These are phyloP conservation scores for Heliothis virescens DNA, from an alignment of 1,140 invertebrate species.

Conservation along the genomic window DNA sequence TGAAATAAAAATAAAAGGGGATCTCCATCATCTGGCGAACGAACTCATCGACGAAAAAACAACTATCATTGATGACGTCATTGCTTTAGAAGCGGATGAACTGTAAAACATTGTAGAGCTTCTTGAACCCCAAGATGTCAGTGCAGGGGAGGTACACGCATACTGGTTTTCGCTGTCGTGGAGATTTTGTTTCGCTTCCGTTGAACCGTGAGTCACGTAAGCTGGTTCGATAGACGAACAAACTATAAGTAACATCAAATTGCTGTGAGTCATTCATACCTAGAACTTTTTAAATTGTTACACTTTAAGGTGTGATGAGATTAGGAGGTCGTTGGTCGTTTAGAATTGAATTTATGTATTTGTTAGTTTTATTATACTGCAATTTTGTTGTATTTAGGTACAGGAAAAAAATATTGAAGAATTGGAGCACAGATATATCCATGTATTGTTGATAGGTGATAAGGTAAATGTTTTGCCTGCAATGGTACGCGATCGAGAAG, in stretches of 20 bases:
- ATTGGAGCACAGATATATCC: no score
- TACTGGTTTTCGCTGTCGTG: slow-evolving; percentile 51
- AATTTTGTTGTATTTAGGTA: background rate
- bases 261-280: slow-evolving; percentile 47
- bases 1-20: slow-evolving; percentile 51
- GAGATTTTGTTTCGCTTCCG: slow-evolving; percentile 57
- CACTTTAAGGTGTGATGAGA: slow-evolving; percentile 36
- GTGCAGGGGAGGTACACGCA: slow-evolving; percentile 42
- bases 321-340: slow-evolving; percentile 28
- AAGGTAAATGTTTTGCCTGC: slow-evolving; percentile 2
- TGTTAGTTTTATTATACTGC: no score
- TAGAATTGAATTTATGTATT: background rate
- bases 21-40: slow-evolving; percentile 58
- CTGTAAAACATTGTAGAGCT: slow-evolving; percentile 47
- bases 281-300: slow-evolving; percentile 30
- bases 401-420: background rate
- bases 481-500: background rate
- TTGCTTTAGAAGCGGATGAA: slow-evolving; percentile 34
- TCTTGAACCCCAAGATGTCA: slow-evolving; percentile 22
- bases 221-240: slow-evolving; percentile 49
- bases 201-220: slow-evolving; percentile 56
- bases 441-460: background rate
- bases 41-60: slow-evolving; percentile 56
- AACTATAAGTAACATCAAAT: slow-evolving; percentile 62
- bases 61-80: slow-evolving; percentile 63